These are phyloP conservation scores for Pristionchus exspectatus DNA, from an alignment of 2,888 invertebrate species.

Conservation along the genomic window DNA sequence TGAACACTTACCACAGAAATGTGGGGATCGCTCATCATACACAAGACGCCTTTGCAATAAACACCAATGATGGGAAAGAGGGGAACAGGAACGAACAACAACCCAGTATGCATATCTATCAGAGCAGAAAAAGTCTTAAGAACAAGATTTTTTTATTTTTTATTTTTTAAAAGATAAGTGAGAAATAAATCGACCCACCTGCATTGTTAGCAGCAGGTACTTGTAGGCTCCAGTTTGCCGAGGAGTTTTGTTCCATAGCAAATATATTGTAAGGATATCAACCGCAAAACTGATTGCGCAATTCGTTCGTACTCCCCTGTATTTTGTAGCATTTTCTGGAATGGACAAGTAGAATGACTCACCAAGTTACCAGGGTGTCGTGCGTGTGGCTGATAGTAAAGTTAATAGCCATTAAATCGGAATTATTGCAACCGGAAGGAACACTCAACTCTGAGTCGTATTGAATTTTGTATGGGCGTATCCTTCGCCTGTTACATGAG, in stretches of 20 bases:
- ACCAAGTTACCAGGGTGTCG: not conserved
- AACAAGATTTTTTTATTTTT: not conserved
- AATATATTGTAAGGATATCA: not conserved
- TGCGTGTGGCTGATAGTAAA: not conserved
- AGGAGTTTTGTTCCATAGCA: not conserved
- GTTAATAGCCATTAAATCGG: not conserved
- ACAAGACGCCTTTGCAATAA: not conserved
- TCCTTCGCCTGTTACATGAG: no score
- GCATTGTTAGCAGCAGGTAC: not conserved
- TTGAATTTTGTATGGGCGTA: no score
- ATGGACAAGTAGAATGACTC: not conserved
- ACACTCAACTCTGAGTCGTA: no score
- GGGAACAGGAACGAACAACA: not conserved
- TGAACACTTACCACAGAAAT: not conserved
- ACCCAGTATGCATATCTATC: not conserved
- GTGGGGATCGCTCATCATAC: not conserved
- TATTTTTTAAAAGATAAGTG: not conserved
- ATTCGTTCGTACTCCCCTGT: not conserved
- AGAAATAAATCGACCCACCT: not conserved
- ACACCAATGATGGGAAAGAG: not conserved
- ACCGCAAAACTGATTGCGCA: not conserved
- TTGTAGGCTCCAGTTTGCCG: not conserved
- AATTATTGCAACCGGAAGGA: no score
- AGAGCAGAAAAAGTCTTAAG: not conserved
- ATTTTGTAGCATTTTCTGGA: no score